Base-by-base conservation (phyloP, 2,888 invertebrate genomes). In the Sepioteuthis lessoniana region DNA sequence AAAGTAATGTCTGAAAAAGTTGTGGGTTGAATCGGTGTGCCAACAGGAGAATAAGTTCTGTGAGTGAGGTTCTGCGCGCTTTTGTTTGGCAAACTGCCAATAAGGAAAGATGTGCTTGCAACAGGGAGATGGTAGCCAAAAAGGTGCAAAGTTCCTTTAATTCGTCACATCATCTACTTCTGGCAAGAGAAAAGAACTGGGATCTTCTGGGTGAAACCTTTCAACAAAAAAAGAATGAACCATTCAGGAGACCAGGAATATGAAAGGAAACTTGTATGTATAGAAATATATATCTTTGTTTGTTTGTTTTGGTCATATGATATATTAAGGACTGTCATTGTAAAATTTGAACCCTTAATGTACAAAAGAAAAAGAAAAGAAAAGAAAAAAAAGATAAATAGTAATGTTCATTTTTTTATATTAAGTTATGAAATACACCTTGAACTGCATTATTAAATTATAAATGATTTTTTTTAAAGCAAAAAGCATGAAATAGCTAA, bases 1-100 rank as follows among this genome's bases (percentile, higher is more conserved):
- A 76, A 76, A 76, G n/a, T n/a, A 76, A 76, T 76, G 76, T 76
- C 76, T 76, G 76, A 76, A 76, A 76, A 76, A 76, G 76, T 76
- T 76, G 76, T 76, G 76, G 76, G 76, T 76, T 76, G 76, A n/a
- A 76, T 76, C 76, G n/a, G 76, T 76, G 76, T 76, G 76, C n/a
- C 76, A 76, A 76, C 76, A 76, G 76, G 76, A 76, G 76, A 76
- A n/a, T 76, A 76, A 76, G 76, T 76, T 76, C 76, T 76, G 76
- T 35, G 76, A 76, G 76, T 76, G 76, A 76, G 76, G 76, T n/a
- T 76, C 76, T 76, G 76, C 76, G 76, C 76, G 76, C 76, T 76
- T 76, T 76, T 76, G 76, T 76, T n/a, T 76, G 76, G 76, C 76
- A 76, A 76, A 76, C 76, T n/a, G 76, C 76, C 76, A 76, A 35